Base-by-base conservation (phyloP, 2,797 vertebrate species). In the Cossypha caffra region DNA sequence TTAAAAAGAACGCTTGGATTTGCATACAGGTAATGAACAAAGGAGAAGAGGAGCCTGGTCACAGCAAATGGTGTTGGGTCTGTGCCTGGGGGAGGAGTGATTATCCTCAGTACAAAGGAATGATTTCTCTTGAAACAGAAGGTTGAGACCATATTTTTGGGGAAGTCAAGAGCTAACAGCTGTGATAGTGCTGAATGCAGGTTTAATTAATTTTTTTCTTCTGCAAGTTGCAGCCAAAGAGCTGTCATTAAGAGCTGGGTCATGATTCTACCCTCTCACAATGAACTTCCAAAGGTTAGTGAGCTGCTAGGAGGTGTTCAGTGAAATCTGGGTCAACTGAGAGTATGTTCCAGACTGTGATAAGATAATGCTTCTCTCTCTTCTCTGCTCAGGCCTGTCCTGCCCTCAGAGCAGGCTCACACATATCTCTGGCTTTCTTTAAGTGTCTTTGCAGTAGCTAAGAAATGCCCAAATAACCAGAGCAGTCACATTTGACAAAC, bases 11-110 rank as follows among this genome's bases (percentile, higher is more conserved):
- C 0, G 3, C 69, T 95, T 90, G 87, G 85, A 82, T 93, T 96
- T 95, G 81, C 82, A 89, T 94, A 80, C 94, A 97, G 94, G 96
- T 96, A 94, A 88, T 72, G 87, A 94, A 95, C 84, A 94, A 94
- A 96, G 93, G 76, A 81, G 73, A 84, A 87, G 75, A 84, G 54
- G 63, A 89, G 58, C 40, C 82, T 86, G 73, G 66, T 91, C 6
- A 2, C 40, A 86, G 79, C 91, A 94, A 91, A 93, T 95, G 73
- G 66, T 1, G 1, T 74, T 94, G 89, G 69, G 91, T 86, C 90
- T 86, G 90, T 94, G 94, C 96, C 95, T 86, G 67, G 63, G 85
- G 94, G 85, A 88, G 94, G 93, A 96, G 85, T 93, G 76, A 90
- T 97, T 86, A 86, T 57, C 26, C 55, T 90, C n/a, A 91, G 79